Conservation (phyloP, 1,140 invertebrate species). For the Popillia japonica region DNA sequence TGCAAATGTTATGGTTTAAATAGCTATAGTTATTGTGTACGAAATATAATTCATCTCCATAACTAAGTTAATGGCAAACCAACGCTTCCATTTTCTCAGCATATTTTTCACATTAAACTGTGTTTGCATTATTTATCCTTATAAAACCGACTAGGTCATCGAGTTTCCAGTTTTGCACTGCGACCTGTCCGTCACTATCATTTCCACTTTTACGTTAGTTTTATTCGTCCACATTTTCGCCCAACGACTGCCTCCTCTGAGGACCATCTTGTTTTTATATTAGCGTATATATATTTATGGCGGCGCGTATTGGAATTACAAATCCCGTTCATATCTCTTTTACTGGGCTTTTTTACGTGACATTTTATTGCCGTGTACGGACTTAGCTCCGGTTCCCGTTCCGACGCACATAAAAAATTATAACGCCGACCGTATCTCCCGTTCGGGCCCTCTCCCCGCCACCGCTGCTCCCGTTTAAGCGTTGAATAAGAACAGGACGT, state of each 20-base stretch:
- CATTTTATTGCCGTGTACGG: not conserved
- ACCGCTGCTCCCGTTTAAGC: not conserved
- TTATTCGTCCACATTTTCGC: not conserved
- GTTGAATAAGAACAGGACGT: not conserved
- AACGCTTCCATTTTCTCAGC: no score
- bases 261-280: not conserved
- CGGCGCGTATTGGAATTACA: not conserved
- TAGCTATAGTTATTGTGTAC: no score
- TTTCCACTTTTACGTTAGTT: no score
- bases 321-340: constrained; percentile 10
- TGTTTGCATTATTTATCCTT: no score
- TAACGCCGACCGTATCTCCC: not conserved
- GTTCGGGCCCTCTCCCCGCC: not conserved
- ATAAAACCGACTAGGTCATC: no score
- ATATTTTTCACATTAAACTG: no score
- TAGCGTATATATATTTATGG: not conserved
- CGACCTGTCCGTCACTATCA: no score
- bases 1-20: no score
- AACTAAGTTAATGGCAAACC: no score
- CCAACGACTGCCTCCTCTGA: not conserved
- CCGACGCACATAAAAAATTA: constrained; percentile 5
- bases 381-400: not conserved
- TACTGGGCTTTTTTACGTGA: not conserved
- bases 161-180: no score
- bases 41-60: no score